phyloP scores from a whole-genome alignment of 2,113 vertebrate species.

The Indri indri region DNA sequence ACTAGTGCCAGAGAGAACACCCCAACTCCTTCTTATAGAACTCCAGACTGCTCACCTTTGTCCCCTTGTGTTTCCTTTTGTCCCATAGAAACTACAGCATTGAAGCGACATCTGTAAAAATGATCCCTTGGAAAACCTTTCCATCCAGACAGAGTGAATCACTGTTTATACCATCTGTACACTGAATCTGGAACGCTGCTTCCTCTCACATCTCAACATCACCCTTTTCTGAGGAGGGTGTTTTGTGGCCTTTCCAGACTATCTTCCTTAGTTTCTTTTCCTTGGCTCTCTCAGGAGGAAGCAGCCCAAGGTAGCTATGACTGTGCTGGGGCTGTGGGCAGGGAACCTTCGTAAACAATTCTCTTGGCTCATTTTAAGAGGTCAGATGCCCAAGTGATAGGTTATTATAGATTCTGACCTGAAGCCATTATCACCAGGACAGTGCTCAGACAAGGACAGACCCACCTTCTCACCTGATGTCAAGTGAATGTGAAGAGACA shows the following conservation, averaged over 20 bases:
- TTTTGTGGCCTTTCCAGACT: not conserved
- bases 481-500: not conserved
- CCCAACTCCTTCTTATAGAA: not conserved
- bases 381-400: not conserved
- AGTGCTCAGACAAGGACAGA: not conserved
- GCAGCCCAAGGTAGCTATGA: not conserved
- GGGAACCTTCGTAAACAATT: not conserved
- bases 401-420: not conserved
- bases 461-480: not conserved
- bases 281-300: not conserved
- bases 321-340: too few relatives aligned
- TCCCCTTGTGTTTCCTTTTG: not conserved
- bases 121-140: not conserved
- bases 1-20: not conserved
- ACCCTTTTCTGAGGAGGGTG: not conserved
- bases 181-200: not conserved
- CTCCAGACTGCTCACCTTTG: accelerated
- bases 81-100: not conserved
- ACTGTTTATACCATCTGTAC: not conserved
- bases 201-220: too few relatives aligned
- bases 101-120: not conserved
- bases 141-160: not conserved
- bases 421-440: not conserved
- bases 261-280: not conserved
- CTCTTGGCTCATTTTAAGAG: not conserved